Evolutionary conservation across 2,797 vertebrate genomes (phyloP).

Genomic region (Thripadectes ignobilis): DNA sequence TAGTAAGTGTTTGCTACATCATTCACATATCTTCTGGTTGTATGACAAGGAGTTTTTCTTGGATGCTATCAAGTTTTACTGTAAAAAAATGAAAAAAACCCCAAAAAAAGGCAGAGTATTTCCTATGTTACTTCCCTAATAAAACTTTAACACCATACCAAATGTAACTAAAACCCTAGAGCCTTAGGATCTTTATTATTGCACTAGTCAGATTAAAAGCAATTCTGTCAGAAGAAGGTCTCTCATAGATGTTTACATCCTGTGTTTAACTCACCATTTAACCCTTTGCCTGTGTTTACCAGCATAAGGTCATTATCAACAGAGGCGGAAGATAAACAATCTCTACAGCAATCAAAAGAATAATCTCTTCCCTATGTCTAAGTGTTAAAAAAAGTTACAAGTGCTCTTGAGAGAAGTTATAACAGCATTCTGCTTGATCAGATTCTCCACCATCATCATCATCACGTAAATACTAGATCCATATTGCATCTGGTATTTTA

Average conservation of each 20-base stretch:
- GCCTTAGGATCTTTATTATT: neutral
- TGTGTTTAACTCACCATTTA: neutral
- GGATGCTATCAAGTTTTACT: neutral
- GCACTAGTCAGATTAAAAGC: neutral
- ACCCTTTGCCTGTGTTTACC: neutral
- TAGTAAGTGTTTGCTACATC: neutral
- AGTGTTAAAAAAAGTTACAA: neutral
- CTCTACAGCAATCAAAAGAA: neutral
- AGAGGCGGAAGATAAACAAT: neutral
- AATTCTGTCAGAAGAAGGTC: neutral
- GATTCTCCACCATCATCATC: neutral
- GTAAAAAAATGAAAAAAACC: neutral
- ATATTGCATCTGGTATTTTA: neutral
- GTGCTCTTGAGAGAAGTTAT: neutral
- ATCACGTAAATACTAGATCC: neutral
- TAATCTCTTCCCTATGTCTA: neutral
- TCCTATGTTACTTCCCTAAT: neutral
- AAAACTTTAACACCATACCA: neutral
- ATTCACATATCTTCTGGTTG: neutral
- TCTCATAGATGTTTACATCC: neutral
- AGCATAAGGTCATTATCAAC: neutral
- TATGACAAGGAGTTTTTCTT: neutral
- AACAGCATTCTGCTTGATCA: neutral
- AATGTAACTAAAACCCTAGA: neutral
- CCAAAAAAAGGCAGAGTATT: neutral